phyloP scores from a whole-genome alignment of 2,113 vertebrate species.

The Sorex araneus region DNA sequence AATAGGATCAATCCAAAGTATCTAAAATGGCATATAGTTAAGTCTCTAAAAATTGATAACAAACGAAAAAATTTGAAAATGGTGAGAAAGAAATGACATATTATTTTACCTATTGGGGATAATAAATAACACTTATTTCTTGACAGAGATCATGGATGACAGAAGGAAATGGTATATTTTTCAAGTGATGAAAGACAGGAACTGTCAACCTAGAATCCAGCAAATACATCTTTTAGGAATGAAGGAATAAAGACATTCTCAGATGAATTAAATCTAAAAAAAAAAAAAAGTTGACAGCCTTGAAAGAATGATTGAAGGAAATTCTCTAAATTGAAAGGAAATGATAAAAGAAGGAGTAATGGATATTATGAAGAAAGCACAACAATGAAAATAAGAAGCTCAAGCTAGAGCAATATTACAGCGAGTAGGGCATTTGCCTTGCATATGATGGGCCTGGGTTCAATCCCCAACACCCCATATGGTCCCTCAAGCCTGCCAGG shows the following conservation, averaged over 20 bases:
- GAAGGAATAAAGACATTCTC: not conserved
- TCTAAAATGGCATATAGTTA: not conserved
- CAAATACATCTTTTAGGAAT: not conserved
- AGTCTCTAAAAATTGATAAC: not conserved
- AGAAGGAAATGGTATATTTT: not conserved
- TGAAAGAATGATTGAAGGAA: not conserved
- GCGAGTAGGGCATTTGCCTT: too few relatives aligned
- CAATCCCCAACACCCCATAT: too few relatives aligned
- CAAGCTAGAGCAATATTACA: too few relatives aligned
- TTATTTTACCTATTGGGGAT: not conserved
- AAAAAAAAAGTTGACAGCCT: not conserved
- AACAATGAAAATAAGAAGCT: not conserved
- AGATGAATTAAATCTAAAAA: not conserved
- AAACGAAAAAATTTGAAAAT: not conserved
- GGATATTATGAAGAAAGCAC: not conserved
- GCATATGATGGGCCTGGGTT: too few relatives aligned
- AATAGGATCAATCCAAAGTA: not conserved
- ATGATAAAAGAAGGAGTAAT: constrained; percentile 4
- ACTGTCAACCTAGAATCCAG: not conserved
- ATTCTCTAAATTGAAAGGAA: not conserved
- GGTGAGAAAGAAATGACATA: not conserved
- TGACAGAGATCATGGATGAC: not conserved
- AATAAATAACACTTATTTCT: not conserved
- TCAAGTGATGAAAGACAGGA: not conserved
- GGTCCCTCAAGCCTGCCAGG: too few relatives aligned